Conservation (phyloP, 2,888 invertebrate species). For the Thera obeliscata region DNA sequence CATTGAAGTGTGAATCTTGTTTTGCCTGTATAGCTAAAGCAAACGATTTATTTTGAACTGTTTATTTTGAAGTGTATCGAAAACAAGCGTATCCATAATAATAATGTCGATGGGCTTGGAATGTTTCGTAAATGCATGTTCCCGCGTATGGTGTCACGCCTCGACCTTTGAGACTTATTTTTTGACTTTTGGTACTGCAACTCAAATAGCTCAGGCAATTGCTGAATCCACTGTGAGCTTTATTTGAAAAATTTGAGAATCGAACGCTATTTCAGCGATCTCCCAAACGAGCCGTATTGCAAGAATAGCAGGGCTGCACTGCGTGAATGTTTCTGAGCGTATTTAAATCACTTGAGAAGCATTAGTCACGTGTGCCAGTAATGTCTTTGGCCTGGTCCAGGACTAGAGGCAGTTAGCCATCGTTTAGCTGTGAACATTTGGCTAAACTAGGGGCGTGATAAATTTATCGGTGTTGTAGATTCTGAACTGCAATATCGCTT, state of each 20-base stretch:
- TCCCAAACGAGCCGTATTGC: no score
- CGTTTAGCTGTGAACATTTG: constrained; percentile 24
- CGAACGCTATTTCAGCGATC: no score
- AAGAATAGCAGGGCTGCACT: background rate
- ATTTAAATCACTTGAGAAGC: constrained; percentile 34
- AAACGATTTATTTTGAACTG: no score
- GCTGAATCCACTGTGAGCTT: no score
- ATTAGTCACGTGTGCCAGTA: constrained; percentile 31
- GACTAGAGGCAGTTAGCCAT: constrained; percentile 27
- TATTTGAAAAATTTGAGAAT: no score
- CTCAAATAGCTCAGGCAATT: no score
- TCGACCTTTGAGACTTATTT: constrained; percentile 20
- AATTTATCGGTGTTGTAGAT: constrained; percentile 23
- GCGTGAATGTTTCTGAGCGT: constrained; percentile 23
- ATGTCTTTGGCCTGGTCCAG: constrained; percentile 31
- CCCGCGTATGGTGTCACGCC: constrained; percentile 22
- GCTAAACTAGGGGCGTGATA: constrained; percentile 17
- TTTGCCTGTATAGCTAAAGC: background rate
- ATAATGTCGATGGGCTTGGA: background rate
- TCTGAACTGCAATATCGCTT: background rate
- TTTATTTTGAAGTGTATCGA: background rate
- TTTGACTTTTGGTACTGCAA: no score
- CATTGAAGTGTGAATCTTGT: constrained; percentile 10
- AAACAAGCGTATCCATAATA: constrained; percentile 6
- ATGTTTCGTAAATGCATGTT: constrained; percentile 10